Percentiles rank a stretch among this genome's conserved stretches.
These are phyloP conservation scores for Lithophane socia DNA, from an alignment of 2,888 invertebrate species.

Conservation along the genomic window DNA sequence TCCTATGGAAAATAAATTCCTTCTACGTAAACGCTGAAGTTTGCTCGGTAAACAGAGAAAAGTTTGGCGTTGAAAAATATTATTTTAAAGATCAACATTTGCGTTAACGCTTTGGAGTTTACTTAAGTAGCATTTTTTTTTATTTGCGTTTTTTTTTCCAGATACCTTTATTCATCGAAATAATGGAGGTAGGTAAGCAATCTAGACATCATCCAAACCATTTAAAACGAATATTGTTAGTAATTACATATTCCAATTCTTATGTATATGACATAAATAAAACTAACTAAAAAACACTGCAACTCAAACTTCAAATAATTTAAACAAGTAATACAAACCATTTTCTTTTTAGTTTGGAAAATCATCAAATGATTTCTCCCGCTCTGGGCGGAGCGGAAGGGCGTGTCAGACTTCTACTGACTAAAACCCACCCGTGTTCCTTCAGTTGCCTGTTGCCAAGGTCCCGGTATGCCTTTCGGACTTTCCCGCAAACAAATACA, in stretches of 20 bases:
- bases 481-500: too few species aligned
- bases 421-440: too few species aligned
- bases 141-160: not conserved
- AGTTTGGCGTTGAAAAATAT: conserved; percentile 40
- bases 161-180: not conserved
- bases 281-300: too few species aligned
- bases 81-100: conserved; percentile 56
- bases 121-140: not conserved
- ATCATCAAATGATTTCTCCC: too few species aligned
- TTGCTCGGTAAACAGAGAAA: conserved; percentile 40
- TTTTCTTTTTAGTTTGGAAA: too few species aligned
- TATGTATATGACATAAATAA: not conserved
- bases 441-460: too few species aligned
- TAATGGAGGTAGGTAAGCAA: not conserved
- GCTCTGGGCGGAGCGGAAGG: too few species aligned
- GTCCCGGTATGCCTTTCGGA: too few species aligned
- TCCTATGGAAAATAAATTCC: conserved; percentile 38
- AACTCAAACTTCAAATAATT: too few species aligned
- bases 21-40: conserved; percentile 33
- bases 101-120: conserved; percentile 30
- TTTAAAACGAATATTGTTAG: not conserved
- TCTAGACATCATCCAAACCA: not conserved
- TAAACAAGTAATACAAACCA: not conserved
- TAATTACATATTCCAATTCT: not conserved
- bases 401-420: too few species aligned